Evolutionary conservation across 2,113 vertebrate genomes (phyloP).

Genomic region (Malurus elegans): DNA sequence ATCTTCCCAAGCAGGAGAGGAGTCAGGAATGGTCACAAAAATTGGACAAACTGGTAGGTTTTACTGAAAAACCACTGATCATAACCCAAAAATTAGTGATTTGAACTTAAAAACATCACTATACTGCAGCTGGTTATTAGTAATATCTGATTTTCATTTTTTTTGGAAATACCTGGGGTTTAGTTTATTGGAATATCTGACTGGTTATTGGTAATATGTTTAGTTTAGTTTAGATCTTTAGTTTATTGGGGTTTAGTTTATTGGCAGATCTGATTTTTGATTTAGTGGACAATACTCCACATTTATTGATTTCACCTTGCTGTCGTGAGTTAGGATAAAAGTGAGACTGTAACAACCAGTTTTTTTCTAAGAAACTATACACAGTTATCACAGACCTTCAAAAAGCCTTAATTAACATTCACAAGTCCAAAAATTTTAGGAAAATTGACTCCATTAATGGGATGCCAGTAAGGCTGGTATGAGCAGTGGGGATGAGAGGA

Average conservation of each 20-base stretch:
- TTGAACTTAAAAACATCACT: neutral
- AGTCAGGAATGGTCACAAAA: neutral
- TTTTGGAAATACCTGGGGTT: neutral
- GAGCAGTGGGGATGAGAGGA: neutral
- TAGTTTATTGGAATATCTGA: neutral
- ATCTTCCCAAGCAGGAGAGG: neutral
- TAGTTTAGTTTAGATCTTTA: neutral
- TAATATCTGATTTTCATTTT: neutral
- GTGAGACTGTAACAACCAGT: rapidly evolving
- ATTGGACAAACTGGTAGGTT: neutral
- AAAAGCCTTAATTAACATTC: neutral
- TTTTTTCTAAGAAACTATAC: rapidly evolving
- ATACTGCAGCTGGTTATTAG: neutral
- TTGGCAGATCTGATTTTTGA: neutral
- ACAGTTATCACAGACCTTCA: neutral
- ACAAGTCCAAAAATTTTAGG: rapidly evolving
- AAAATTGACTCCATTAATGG: rapidly evolving
- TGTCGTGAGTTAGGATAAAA: neutral
- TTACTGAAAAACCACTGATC: neutral
- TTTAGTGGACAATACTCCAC: neutral
- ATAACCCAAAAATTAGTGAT: neutral
- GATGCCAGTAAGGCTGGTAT: neutral
- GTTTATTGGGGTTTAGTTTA: neutral
- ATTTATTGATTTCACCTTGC: neutral
- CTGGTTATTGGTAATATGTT: neutral